A percentile compares a stretch with the other conserved stretches of the same genome.
These are phyloP conservation scores for Formica selysi DNA, from an alignment of 1,140 invertebrate genomes.

Conservation along the genomic window DNA sequence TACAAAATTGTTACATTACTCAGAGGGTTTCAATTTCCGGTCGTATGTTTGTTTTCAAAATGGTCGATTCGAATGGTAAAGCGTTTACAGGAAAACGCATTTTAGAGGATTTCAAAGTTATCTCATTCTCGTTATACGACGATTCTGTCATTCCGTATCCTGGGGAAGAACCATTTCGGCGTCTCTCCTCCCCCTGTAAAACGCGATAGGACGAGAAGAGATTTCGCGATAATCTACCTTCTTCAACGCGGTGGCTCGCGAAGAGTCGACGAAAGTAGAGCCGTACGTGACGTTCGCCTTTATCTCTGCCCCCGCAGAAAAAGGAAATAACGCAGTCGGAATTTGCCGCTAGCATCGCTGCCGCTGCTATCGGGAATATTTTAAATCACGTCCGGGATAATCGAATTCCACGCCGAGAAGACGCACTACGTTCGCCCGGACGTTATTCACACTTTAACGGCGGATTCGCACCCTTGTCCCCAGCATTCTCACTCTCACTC, in stretches of 20 bases:
- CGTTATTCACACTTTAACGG: constrained; percentile 71
- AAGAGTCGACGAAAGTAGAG: constrained; percentile 42
- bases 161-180: not conserved
- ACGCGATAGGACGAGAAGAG: constrained; percentile 28
- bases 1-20: not conserved
- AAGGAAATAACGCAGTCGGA: constrained; percentile 51
- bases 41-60: not conserved
- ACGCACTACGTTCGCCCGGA: constrained; percentile 21
- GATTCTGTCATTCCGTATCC: not conserved
- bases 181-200: not conserved
- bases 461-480: constrained; percentile 36
- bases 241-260: not conserved
- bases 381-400: constrained; percentile 70
- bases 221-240: constrained; percentile 52
- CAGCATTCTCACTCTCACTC: constrained; percentile 6
- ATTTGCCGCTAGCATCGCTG: constrained; percentile 4
- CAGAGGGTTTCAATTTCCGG: not conserved
- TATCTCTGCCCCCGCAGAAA: constrained; percentile 10
- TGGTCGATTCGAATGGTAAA: not conserved
- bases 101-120: constrained; percentile 24
- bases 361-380: constrained; percentile 65
- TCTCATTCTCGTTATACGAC: not conserved
- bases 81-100: not conserved
- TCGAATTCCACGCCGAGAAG: constrained; percentile 58
- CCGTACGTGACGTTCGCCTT: constrained; percentile 37